Evolutionary conservation across 2,888 invertebrate species (phyloP).

Genomic region (Pyrrhosoma nymphula): DNA sequence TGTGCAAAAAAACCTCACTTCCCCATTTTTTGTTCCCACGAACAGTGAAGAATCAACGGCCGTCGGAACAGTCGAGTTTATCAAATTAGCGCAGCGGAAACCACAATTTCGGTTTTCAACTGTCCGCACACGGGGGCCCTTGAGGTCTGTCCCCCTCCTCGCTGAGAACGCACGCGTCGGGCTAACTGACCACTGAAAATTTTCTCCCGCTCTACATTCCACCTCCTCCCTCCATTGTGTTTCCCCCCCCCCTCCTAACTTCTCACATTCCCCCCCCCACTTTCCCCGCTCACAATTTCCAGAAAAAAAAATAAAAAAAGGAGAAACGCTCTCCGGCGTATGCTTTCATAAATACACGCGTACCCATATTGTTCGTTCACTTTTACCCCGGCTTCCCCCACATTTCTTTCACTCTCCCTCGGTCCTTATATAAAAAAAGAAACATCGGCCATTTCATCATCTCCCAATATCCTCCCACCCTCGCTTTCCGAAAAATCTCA

Average conservation of each 20-base stretch:
- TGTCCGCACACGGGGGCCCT: neutral
- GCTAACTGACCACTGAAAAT: neutral
- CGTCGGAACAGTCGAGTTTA: conserved; percentile 52
- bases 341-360: too few species aligned
- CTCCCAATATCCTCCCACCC: too few species aligned
- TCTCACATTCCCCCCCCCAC: neutral
- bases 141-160: neutral
- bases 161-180: neutral
- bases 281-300: too few species aligned
- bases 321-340: too few species aligned
- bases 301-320: too few species aligned
- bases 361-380: too few species aligned
- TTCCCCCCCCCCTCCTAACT: neutral
- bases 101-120: conserved; percentile 59
- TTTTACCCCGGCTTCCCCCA: too few species aligned
- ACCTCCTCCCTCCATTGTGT: neutral
- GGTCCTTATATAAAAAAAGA: too few species aligned
- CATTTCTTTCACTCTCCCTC: too few species aligned
- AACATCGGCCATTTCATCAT: too few species aligned
- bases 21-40: neutral
- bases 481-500: neutral
- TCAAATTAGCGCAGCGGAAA: conserved; percentile 59
- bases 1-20: too few species aligned
- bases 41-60: conserved; percentile 12
- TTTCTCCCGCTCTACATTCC: neutral